These are phyloP conservation scores for Pseudorhombus dupliciocellatus DNA, from an alignment of 2,113 vertebrate genomes.

Conservation along the genomic window DNA sequence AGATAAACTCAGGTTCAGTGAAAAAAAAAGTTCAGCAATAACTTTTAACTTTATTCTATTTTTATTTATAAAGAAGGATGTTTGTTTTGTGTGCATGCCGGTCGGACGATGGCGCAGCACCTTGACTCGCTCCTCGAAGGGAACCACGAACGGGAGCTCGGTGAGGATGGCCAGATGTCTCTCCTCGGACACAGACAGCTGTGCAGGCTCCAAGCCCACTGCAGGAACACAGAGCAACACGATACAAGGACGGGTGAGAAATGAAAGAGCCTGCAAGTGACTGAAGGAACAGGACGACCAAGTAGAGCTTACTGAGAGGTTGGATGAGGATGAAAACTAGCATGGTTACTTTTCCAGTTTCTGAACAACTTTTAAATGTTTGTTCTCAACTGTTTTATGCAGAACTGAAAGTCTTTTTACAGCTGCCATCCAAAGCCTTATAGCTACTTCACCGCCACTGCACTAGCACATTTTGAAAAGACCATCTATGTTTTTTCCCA, in stretches of 20 bases:
- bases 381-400: too few species aligned
- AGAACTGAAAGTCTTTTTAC: too few species aligned
- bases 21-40: conserved; percentile 25
- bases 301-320: background rate
- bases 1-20: conserved; percentile 38
- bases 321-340: background rate
- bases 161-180: conserved; percentile 96
- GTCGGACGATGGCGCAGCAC: conserved; percentile 69
- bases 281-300: background rate
- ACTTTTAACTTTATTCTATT: background rate
- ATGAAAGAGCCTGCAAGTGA: background rate
- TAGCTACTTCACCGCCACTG: too few species aligned
- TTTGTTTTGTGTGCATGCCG: background rate
- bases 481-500: too few species aligned
- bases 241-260: too few species aligned
- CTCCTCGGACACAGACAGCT: conserved; percentile 96
- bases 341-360: background rate
- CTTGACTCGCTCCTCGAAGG: conserved; percentile 99
- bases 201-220: conserved; percentile 94
- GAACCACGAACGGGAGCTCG: conserved; percentile 96
- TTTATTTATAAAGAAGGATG: too few species aligned
- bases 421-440: too few species aligned
- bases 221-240: conserved; percentile 37
- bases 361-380: too few species aligned
- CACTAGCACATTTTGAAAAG: too few species aligned